Conservation (phyloP, 2,888 invertebrate species). For the Dolomedes plantarius region DNA sequence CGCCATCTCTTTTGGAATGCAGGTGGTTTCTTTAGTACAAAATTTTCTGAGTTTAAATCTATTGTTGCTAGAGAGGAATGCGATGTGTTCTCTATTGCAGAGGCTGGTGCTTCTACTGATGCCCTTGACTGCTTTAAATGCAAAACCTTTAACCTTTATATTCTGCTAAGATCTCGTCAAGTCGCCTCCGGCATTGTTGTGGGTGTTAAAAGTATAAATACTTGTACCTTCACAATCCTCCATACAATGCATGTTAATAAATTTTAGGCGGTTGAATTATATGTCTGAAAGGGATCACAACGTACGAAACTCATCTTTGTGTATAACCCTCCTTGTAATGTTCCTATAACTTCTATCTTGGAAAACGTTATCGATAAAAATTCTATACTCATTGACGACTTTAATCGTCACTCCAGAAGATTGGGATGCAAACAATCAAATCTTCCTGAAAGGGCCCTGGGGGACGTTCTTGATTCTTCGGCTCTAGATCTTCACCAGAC, state of each 20-base stretch:
- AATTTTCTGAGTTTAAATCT: background rate
- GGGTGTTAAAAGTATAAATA: constrained; percentile 9
- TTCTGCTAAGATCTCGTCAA: background rate
- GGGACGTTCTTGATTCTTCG: background rate
- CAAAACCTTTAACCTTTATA: background rate
- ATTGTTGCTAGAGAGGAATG: background rate
- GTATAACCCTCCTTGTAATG: background rate
- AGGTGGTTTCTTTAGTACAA: background rate
- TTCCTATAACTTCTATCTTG: background rate
- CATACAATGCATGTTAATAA: background rate
- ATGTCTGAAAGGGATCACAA: background rate
- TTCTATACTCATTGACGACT: background rate
- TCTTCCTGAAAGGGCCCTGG: too few species aligned
- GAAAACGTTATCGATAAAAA: constrained; percentile 1
- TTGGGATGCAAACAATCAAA: background rate
- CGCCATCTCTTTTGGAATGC: constrained; percentile 16
- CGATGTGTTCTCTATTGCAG: background rate
- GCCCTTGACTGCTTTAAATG: too few species aligned
- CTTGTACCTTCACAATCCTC: background rate
- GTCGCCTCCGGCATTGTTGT: background rate
- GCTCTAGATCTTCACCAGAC: too few species aligned
- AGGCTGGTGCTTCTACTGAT: constrained; percentile 1
- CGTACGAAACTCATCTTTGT: constrained; percentile 9
- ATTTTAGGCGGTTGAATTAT: background rate
- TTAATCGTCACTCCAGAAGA: too few species aligned